These are phyloP conservation scores for Falco rusticolus DNA, from an alignment of 2,797 vertebrate genomes.

Conservation along the genomic window DNA sequence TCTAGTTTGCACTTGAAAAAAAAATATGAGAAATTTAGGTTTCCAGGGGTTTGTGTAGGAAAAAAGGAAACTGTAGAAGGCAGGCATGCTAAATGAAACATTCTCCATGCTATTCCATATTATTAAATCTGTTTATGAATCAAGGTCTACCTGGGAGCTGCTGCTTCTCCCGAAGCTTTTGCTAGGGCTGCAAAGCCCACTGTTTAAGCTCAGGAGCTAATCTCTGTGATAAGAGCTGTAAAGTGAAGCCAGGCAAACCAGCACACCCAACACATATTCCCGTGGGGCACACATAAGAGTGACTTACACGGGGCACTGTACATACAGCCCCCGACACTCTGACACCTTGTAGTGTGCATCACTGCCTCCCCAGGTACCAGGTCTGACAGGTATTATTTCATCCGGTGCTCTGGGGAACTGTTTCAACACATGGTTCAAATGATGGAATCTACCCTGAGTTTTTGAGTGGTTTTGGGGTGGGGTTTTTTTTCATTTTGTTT, in stretches of 20 bases:
- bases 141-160: not conserved
- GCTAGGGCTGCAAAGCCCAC: not conserved
- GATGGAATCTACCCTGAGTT: not conserved
- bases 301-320: fast-evolving
- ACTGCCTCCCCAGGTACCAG: not conserved
- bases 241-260: not conserved
- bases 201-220: not conserved
- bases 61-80: not conserved
- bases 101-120: not conserved
- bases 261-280: not conserved
- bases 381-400: not conserved
- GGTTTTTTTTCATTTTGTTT: too few species aligned
- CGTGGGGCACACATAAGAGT: fast-evolving
- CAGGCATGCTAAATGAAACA: not conserved
- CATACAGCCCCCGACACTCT: fast-evolving
- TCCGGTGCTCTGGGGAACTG: not conserved
- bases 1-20: not conserved
- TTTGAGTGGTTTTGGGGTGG: not conserved
- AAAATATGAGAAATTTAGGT: not conserved
- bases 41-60: not conserved
- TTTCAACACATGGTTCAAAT: not conserved
- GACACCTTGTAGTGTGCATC: not conserved
- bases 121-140: not conserved
- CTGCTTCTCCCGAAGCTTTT: not conserved
- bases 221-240: not conserved